A percentile compares a stretch with the other conserved stretches of the same genome.
Evolutionary conservation across 2,888 invertebrate species (phyloP).

Genomic region (Caenorhabditis imperialis): DNA sequence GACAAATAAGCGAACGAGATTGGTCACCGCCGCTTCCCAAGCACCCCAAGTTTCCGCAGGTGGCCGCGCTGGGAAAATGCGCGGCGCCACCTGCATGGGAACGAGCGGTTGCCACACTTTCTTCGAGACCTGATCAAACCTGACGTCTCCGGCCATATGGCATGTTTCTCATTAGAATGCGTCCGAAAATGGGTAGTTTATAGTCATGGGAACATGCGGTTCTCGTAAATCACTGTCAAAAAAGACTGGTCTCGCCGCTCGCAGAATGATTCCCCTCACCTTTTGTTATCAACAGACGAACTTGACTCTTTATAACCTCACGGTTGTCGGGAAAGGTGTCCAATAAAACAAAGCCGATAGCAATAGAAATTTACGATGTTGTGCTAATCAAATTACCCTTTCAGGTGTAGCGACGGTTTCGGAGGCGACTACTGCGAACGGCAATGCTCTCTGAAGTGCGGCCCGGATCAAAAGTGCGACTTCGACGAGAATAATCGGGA

Average conservation of each 20-base stretch:
- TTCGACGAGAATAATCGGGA: constrained; percentile 11
- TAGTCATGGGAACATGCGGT: constrained; percentile 39
- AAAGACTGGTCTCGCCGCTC: constrained; percentile 18
- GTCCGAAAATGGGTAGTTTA: constrained; percentile 49
- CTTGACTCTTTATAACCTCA: constrained; percentile 22
- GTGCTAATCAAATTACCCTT: constrained; percentile 4
- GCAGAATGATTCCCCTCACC: neutral
- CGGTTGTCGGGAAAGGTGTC: constrained; percentile 20
- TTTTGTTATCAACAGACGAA: constrained; percentile 8
- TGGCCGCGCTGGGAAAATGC: constrained; percentile 17
- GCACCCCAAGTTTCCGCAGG: constrained; percentile 24
- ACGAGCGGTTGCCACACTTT: too few relatives aligned
- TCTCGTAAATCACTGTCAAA: constrained; percentile 13
- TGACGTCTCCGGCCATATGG: too few relatives aligned
- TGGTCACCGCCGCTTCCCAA: constrained; percentile 11
- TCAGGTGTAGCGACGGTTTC: constrained; percentile 44
- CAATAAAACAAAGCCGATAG: constrained; percentile 12
- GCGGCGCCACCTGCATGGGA: too few relatives aligned
- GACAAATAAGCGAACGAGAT: constrained; percentile 5
- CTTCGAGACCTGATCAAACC: too few relatives aligned
- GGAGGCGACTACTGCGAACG: constrained; percentile 38
- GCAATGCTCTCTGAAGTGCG: constrained; percentile 21
- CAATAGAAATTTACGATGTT: neutral
- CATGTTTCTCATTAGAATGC: constrained; percentile 54
- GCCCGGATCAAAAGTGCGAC: constrained; percentile 17